Conservation (phyloP, 2,113 vertebrate species). For the Nesogale talazaci region DNA sequence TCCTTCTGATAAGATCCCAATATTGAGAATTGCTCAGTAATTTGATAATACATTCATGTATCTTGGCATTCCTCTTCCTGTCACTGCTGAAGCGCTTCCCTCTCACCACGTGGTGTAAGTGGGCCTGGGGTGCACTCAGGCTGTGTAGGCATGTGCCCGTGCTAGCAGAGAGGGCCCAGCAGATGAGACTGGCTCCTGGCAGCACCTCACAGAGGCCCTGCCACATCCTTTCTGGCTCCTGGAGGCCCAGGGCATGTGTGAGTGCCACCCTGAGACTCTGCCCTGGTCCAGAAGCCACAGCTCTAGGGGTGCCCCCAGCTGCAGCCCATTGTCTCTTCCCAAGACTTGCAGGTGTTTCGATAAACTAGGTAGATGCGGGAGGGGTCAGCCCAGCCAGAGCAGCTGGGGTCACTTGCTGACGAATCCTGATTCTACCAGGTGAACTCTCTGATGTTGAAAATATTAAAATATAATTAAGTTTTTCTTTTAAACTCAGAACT, state of each 20-base stretch:
- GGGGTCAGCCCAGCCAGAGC: neutral
- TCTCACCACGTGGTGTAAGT: neutral
- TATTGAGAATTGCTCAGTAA: neutral
- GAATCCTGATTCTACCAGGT: neutral
- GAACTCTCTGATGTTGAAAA: neutral
- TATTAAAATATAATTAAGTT: neutral
- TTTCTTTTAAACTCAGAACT: neutral
- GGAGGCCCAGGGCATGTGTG: neutral
- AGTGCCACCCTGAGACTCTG: neutral
- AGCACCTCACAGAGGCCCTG: neutral
- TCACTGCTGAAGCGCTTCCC: neutral
- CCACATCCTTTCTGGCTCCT: neutral
- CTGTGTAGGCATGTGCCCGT: no score
- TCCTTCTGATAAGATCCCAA: neutral
- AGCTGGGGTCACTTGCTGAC: no score
- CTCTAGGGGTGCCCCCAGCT: no score
- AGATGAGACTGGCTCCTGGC: neutral
- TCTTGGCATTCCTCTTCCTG: neutral
- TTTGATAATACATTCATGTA: neutral
- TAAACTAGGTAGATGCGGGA: neutral
- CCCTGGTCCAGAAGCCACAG: neutral
- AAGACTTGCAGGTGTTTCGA: neutral
- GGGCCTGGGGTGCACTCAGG: neutral
- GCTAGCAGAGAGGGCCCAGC: neutral
- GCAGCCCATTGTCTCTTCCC: rapidly evolving